A percentile compares a stretch with the other conserved stretches of the same genome.
phyloP scores from a whole-genome alignment of 2,797 vertebrate species.

The Pelochelys cantorii region DNA sequence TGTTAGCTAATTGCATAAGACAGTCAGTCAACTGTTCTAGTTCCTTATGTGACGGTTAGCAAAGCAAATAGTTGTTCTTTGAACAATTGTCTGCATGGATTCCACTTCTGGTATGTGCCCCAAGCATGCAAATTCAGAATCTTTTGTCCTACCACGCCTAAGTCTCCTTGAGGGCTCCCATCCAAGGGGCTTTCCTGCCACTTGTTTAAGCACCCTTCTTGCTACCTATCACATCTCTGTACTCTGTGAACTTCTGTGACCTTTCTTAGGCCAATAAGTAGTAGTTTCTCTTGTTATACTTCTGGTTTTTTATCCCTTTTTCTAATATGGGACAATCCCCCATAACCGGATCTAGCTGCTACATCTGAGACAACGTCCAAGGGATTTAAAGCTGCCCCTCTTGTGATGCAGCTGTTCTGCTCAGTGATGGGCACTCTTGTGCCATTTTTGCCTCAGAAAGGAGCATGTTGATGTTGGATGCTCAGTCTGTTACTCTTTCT shows the following conservation, averaged over 20 bases:
- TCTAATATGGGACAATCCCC: not conserved
- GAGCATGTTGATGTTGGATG: not conserved
- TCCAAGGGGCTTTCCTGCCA: not conserved
- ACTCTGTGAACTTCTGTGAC: not conserved
- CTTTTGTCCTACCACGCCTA: not conserved
- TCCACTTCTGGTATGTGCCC: not conserved
- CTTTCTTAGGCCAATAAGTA: not conserved
- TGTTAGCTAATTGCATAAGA: not conserved
- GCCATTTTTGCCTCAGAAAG: not conserved
- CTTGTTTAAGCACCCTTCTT: not conserved
- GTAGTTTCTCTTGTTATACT: not conserved
- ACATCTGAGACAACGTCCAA: not conserved
- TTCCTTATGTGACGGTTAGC: not conserved
- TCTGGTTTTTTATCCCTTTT: not conserved
- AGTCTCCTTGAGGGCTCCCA: not conserved
- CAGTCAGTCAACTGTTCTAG: not conserved
- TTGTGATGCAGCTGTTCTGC: not conserved
- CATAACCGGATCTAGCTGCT: not conserved
- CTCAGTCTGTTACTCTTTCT: not conserved
- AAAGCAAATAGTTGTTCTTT: not conserved
- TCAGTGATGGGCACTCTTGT: not conserved
- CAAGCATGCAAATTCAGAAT: not conserved
- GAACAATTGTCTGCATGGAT: not conserved
- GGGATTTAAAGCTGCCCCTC: not conserved
- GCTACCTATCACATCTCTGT: not conserved